phyloP scores from a whole-genome alignment of 2,113 vertebrate species.

The Oncorhynchus gorbuscha region DNA sequence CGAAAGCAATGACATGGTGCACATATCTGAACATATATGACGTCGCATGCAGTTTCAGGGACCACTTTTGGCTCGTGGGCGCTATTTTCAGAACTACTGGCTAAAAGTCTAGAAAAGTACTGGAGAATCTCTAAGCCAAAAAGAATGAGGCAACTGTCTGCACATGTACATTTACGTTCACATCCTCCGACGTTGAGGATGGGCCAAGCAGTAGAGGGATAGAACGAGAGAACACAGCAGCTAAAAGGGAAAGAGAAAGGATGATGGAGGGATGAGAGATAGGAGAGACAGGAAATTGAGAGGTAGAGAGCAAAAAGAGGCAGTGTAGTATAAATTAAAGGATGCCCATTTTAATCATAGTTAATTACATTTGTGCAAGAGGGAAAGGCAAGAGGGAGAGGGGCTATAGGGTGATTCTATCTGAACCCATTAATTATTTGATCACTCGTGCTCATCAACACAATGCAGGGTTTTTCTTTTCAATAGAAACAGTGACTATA shows the following conservation, averaged over 20 bases:
- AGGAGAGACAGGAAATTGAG: conserved; percentile 58
- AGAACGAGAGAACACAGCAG: neutral
- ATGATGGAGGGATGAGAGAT: conserved; percentile 26
- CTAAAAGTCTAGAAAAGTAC: too few relatives aligned
- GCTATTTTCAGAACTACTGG: too few relatives aligned
- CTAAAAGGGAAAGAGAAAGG: conserved; percentile 29
- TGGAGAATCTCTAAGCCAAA: too few relatives aligned
- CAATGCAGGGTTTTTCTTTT: conserved; percentile 21
- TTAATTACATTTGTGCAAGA: conserved; percentile 70
- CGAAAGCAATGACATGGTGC: too few relatives aligned
- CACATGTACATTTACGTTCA: neutral
- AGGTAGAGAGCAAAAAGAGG: conserved; percentile 49
- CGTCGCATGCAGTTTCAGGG: too few relatives aligned
- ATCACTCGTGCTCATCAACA: conserved; percentile 48
- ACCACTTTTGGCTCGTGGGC: too few relatives aligned
- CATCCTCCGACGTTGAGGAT: neutral
- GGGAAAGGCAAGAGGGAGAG: conserved; percentile 33
- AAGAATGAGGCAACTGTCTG: neutral
- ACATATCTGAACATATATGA: too few relatives aligned
- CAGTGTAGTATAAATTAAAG: conserved; percentile 64
- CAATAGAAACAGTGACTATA: conserved; percentile 29
- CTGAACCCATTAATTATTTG: conserved; percentile 33
- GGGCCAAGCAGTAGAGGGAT: neutral
- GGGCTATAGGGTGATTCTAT: conserved; percentile 49
- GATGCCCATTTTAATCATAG: conserved; percentile 65